Conservation (phyloP, 2,113 vertebrate genomes). For the Melanotaenia duboulayi region DNA sequence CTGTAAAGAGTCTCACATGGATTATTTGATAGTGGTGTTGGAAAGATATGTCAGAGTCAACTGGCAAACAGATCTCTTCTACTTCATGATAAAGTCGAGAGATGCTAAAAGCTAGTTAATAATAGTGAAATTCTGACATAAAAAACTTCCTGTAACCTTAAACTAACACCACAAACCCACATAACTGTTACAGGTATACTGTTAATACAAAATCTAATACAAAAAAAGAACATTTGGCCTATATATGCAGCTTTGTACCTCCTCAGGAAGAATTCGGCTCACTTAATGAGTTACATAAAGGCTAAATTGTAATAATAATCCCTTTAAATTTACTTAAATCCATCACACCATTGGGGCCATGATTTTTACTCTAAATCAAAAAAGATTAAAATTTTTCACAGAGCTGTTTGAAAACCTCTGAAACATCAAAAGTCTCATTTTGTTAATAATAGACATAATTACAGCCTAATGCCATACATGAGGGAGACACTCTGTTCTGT, state of each 20-base stretch:
- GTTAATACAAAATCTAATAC: no score
- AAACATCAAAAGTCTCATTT: conserved; percentile 13
- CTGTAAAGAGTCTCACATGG: background rate
- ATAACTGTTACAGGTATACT: no score
- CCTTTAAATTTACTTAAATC: background rate
- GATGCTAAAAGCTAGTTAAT: background rate
- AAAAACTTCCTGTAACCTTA: no score
- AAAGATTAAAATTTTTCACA: background rate
- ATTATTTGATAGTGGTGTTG: background rate
- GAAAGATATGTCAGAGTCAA: background rate
- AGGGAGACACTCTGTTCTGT: conserved; percentile 14
- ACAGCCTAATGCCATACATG: conserved; percentile 9
- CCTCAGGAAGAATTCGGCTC: no score
- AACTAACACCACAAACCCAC: no score
- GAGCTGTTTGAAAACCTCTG: background rate
- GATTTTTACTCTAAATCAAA: background rate
- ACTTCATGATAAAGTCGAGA: background rate
- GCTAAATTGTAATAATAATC: background rate
- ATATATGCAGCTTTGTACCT: no score
- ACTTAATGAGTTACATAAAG: no score
- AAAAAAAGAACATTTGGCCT: no score
- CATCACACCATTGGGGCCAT: background rate
- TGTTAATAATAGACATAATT: conserved; percentile 32
- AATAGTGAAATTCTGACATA: no score
- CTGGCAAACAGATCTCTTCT: background rate